These are phyloP conservation scores for Athalia circularis DNA, from an alignment of 2,888 invertebrate genomes.

Conservation along the genomic window DNA sequence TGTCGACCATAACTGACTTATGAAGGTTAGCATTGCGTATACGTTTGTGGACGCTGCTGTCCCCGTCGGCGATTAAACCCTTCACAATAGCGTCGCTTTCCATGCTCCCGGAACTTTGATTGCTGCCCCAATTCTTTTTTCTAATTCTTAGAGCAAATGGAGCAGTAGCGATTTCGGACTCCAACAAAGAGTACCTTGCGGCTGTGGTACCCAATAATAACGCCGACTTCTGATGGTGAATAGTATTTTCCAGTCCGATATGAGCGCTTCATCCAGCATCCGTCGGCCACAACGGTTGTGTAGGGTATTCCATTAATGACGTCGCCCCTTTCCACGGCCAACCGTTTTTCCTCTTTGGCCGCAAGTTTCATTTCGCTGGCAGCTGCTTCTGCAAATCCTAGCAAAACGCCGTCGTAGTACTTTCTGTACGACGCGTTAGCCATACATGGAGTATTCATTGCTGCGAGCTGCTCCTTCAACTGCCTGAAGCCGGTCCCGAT, in stretches of 20 bases:
- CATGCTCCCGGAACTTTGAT: no score
- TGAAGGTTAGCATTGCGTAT: not conserved
- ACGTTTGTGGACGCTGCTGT: not conserved
- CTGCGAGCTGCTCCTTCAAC: no score
- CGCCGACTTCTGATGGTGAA: constrained; percentile 6
- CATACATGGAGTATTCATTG: not conserved
- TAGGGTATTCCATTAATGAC: not conserved
- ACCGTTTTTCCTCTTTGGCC: no score
- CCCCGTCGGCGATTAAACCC: constrained; percentile 6
- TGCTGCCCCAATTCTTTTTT: no score
- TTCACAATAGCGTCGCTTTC: no score
- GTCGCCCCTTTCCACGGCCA: no score
- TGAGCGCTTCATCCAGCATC: not conserved
- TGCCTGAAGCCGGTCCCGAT: no score
- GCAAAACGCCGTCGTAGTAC: not conserved
- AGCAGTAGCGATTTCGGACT: no score
- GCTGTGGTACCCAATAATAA: not conserved
- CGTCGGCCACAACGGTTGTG: not conserved
- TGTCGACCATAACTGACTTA: no score
- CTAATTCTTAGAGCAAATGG: no score
- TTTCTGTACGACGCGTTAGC: not conserved
- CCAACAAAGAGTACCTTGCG: not conserved
- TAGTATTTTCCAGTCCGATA: not conserved
- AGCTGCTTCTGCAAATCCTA: no score
- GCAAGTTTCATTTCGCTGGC: no score